These are phyloP conservation scores for Dipodomys stephensi DNA, from an alignment of 2,113 vertebrate genomes.

Conservation along the genomic window DNA sequence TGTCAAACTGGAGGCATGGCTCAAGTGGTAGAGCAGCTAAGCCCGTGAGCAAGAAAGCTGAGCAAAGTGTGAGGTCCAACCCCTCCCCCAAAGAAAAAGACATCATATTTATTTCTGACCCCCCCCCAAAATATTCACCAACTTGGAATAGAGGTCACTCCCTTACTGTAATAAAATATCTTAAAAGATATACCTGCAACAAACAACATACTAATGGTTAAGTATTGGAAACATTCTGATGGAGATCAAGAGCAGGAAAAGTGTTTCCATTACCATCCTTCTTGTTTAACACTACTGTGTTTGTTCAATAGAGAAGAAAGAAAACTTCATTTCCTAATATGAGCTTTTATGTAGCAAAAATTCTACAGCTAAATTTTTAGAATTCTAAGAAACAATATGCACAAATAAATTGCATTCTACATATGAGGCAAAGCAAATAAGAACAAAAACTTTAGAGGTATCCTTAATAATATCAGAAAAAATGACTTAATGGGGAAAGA, in stretches of 20 bases:
- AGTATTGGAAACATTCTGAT: neutral
- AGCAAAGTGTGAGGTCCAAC: too few relatives aligned
- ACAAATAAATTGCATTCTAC: constrained; percentile 32
- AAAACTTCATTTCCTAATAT: neutral
- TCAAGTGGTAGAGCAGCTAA: too few relatives aligned
- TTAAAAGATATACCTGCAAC: neutral
- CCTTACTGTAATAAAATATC: constrained; percentile 20
- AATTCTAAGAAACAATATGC: constrained; percentile 8
- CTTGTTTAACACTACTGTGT: neutral
- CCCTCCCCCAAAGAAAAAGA: too few relatives aligned
- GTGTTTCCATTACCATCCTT: neutral
- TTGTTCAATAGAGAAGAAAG: neutral
- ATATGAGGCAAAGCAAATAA: constrained; percentile 12
- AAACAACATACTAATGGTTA: neutral
- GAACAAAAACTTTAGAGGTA: neutral
- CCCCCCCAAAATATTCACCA: neutral
- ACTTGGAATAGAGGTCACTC: neutral
- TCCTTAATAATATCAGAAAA: neutral
- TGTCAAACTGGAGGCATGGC: too few relatives aligned
- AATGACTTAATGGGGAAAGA: neutral
- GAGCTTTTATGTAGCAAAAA: constrained; percentile 1
- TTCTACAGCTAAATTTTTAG: neutral
- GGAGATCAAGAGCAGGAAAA: constrained; percentile 23
- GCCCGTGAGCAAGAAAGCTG: too few relatives aligned
- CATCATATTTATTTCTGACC: neutral